Base-by-base conservation (phyloP, 2,113 vertebrate genomes). In the Pomatostomus ruficeps region DNA sequence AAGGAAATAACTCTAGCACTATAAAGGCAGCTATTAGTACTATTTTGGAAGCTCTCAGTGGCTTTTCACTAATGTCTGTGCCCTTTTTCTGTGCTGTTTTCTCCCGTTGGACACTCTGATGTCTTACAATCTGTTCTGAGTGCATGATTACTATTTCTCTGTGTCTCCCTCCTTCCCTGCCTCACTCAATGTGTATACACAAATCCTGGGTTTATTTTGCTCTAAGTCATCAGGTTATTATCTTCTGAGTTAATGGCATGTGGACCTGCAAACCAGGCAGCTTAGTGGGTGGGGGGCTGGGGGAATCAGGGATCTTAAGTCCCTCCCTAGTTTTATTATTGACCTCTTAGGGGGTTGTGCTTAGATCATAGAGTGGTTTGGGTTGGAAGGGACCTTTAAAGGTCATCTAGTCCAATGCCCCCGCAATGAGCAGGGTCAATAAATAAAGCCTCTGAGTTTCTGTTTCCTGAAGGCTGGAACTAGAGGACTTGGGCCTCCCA, bases 41-140 rank as follows among this genome's bases (percentile, higher is more conserved):
- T 97, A 96, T 97, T 97, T 94, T 97, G 96, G 94, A 96, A 96
- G 91, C 82, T 96, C 94, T 96, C 71, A 45, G 93, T 96, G 93
- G 89, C 94, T 96, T 93, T 96, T 96, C 95, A 96, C 91, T 86
- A 88, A 90, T 93, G 96, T 94, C 85, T 93, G 95, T 95, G 89
- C 74, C 85, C 85, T 92, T 90, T 36, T 93, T 91, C 88, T 97
- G 95, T 96, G 92, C 87, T 92, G 91, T 95, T 97, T 96, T 93
- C 88, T 95, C 61, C 61, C 88, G 48, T 94, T 31, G 74, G 91
- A 92, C 92, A 93, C 88, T 79, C 88, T 90, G 82, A 96, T 96
- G 96, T 95, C 96, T 93, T 93, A 84, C 65, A 89, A 61, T 89
- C 85, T 92, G 80, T 95, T 95, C 79, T 92, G 72, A 93, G 88